phyloP scores from a whole-genome alignment of 2,797 vertebrate genomes.

The Pitangus sulphuratus region DNA sequence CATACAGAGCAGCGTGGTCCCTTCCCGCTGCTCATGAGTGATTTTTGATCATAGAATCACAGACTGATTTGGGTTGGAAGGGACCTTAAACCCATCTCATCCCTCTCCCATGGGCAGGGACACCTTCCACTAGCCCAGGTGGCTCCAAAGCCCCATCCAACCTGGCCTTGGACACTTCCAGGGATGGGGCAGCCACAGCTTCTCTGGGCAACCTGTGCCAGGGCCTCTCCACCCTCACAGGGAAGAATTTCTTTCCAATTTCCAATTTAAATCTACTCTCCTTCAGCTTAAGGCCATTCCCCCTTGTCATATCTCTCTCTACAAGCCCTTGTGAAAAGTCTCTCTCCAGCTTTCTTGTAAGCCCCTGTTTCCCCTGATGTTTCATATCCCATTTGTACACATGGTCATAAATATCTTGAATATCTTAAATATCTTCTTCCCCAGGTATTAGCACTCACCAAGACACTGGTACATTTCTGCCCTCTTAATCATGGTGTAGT shows the following conservation, averaged over 20 bases:
- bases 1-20: neutral
- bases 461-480: neutral
- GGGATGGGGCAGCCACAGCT: neutral
- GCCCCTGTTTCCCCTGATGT: neutral
- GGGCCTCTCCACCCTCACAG: neutral
- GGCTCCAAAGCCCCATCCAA: neutral
- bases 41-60: neutral
- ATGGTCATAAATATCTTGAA: neutral
- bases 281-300: neutral
- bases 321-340: neutral
- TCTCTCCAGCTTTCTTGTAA: neutral
- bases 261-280: neutral
- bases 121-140: neutral
- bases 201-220: neutral
- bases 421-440: neutral
- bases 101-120: neutral
- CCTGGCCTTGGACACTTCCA: neutral
- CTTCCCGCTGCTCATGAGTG: neutral
- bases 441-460: neutral
- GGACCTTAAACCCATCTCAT: neutral
- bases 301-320: neutral
- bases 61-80: neutral
- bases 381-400: neutral
- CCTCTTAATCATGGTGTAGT: neutral
- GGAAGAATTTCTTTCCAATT: neutral